Conservation (phyloP, 2,797 vertebrate species). For the Remorina albescens region DNA sequence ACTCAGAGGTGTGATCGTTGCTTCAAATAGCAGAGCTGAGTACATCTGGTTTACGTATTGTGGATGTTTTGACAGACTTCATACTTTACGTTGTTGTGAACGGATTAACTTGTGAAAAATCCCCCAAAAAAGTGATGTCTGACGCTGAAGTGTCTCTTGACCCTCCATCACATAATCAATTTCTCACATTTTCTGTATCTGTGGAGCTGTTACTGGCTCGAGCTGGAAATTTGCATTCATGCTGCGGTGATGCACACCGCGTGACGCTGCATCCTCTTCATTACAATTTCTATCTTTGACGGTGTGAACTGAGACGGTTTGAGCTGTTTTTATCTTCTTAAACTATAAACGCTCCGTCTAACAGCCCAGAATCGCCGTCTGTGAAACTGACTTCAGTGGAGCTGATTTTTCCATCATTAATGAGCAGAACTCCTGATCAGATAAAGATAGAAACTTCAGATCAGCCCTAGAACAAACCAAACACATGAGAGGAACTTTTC, state of each 20-base stretch:
- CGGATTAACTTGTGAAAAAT: neutral
- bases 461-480: too few relatives aligned
- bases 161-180: conserved; percentile 6
- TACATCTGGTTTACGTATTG: neutral
- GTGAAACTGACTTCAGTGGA: too few relatives aligned
- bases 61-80: conserved; percentile 11
- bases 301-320: too few relatives aligned
- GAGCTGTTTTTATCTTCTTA: too few relatives aligned
- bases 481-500: too few relatives aligned
- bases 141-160: conserved; percentile 18
- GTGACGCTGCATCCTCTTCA: neutral
- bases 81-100: neutral
- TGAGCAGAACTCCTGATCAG: too few relatives aligned
- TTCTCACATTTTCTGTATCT: conserved; percentile 10
- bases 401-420: too few relatives aligned
- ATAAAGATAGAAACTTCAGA: too few relatives aligned
- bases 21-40: neutral
- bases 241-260: neutral
- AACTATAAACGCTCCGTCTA: too few relatives aligned
- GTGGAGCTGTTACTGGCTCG: neutral
- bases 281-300: neutral
- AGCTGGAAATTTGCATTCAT: neutral
- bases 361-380: too few relatives aligned
- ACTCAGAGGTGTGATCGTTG: too few relatives aligned
- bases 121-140: conserved; percentile 17